phyloP scores from a whole-genome alignment of 2,888 invertebrate species.

The Dryobota labecula region DNA sequence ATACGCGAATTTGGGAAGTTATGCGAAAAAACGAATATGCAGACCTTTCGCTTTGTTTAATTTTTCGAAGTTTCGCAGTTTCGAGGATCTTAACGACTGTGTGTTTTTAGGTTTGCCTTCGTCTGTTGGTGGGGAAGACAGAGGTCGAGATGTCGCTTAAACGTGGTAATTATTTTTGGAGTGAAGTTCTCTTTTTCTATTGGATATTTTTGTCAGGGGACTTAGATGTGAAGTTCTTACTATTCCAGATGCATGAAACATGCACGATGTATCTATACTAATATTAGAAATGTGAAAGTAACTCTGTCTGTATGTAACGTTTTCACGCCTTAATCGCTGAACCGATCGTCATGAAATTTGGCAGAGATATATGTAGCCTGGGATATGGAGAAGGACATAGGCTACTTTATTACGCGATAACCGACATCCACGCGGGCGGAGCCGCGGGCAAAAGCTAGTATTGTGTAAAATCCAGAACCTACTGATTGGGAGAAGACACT shows the following conservation, averaged over 20 bases:
- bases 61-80: slow-evolving; percentile 35
- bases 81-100: slow-evolving; percentile 44
- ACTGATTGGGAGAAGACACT: too few species aligned
- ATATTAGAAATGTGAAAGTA: too few species aligned
- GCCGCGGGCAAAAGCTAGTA: too few species aligned
- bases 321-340: too few species aligned
- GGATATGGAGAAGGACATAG: too few species aligned
- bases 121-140: background rate
- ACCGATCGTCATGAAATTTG: too few species aligned
- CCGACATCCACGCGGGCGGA: too few species aligned
- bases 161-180: background rate
- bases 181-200: background rate
- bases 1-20: slow-evolving; percentile 73
- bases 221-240: background rate
- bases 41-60: slow-evolving; percentile 57
- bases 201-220: background rate
- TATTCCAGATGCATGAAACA: background rate
- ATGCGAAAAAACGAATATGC: slow-evolving; percentile 71
- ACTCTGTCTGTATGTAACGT: too few species aligned
- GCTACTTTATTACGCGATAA: too few species aligned
- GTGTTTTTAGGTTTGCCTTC: slow-evolving; percentile 14
- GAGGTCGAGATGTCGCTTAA: background rate
- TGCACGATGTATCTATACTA: too few species aligned
- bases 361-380: too few species aligned
- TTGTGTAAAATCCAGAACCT: too few species aligned